phyloP scores from a whole-genome alignment of 2,113 vertebrate genomes.

The Callionymus lyra region DNA sequence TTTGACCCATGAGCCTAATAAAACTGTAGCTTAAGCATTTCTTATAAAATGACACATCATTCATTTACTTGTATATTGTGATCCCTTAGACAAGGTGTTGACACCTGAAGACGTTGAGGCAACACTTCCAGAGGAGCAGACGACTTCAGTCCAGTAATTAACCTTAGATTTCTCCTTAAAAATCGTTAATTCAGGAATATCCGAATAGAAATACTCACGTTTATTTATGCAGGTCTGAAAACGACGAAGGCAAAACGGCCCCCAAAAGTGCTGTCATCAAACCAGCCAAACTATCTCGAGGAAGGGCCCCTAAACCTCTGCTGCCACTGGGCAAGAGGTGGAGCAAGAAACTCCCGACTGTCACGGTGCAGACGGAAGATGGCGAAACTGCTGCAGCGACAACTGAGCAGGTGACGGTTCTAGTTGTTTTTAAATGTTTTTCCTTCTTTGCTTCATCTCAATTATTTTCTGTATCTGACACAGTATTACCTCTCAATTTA shows the following conservation, averaged over 20 bases:
- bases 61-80: neutral
- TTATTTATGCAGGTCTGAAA: conserved; percentile 25
- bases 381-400: conserved; percentile 4
- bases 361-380: conserved; percentile 9
- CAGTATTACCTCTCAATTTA: no score
- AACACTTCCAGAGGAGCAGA: conserved; percentile 22
- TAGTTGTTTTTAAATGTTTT: neutral
- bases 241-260: conserved; percentile 22
- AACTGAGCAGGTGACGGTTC: conserved; percentile 22
- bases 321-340: conserved; percentile 42
- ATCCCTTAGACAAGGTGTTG: conserved; percentile 27
- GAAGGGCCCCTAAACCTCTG: conserved; percentile 37
- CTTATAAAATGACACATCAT: no score
- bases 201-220: no score
- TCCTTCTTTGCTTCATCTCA: neutral
- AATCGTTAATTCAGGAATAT: neutral
- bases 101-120: conserved; percentile 31
- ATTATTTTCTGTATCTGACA: neutral
- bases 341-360: conserved; percentile 23
- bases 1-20: no score
- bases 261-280: conserved; percentile 32
- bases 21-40: no score
- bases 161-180: neutral
- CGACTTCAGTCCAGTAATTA: conserved; percentile 33
- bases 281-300: conserved; percentile 46